These are phyloP conservation scores for Fundulus diaphanus DNA, from an alignment of 2,797 vertebrate species.

Conservation along the genomic window DNA sequence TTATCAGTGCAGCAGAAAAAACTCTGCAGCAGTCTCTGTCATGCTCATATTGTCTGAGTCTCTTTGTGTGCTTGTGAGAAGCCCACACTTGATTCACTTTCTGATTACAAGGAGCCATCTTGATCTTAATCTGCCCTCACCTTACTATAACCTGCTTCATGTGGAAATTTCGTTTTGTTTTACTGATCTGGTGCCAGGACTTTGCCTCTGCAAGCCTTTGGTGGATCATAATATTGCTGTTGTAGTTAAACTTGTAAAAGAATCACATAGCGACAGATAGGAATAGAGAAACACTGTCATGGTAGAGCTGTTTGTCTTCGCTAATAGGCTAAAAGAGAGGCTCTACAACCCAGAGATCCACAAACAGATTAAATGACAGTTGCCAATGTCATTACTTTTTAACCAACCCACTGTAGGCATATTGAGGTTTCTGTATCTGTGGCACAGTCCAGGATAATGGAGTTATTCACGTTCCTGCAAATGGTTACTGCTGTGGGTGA, in stretches of 20 bases:
- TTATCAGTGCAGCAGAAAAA: conserved; percentile 39
- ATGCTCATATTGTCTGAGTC: conserved; percentile 52
- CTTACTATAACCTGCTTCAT: conserved; percentile 9
- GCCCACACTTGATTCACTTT: conserved; percentile 18
- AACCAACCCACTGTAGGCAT: conserved; percentile 57
- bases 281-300: background rate
- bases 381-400: conserved; percentile 62
- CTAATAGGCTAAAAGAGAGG: conserved; percentile 51
- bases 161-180: conserved; percentile 14
- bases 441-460: conserved; percentile 54
- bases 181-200: conserved; percentile 5
- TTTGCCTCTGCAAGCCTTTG: background rate
- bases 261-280: too few relatives aligned
- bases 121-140: conserved; percentile 38
- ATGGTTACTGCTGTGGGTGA: conserved; percentile 35
- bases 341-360: conserved; percentile 18
- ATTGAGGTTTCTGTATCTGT: conserved; percentile 56
- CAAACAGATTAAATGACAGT: conserved; percentile 59
- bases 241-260: conserved; percentile 1
- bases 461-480: conserved; percentile 64
- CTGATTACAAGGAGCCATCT: conserved; percentile 49
- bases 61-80: conserved; percentile 18
- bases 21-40: conserved; percentile 38
- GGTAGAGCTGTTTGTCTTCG: conserved; percentile 27
- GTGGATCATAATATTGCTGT: conserved; percentile 1